Evolutionary conservation across 2,888 invertebrate species (phyloP).

Genomic region (Diachrysia chrysitis): DNA sequence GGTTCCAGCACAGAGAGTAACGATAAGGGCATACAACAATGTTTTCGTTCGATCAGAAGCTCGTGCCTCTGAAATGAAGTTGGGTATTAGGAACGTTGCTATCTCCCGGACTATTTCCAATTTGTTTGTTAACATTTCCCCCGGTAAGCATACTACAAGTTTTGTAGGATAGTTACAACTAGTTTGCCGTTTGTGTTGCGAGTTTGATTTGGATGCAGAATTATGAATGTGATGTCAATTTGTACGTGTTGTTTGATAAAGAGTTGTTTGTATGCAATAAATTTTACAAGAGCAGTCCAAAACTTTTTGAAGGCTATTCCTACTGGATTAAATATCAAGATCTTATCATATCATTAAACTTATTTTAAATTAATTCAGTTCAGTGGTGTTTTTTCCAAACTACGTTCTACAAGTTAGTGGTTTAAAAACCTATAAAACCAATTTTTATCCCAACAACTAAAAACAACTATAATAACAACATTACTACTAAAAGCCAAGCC

Average conservation of each 20-base stretch:
- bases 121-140: slow-evolving; percentile 81
- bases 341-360: too few relatives aligned
- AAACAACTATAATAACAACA: slow-evolving; percentile 16
- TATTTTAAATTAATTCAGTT: too few relatives aligned
- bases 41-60: slow-evolving; percentile 87
- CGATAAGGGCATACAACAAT: slow-evolving; percentile 74
- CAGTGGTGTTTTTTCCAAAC: too few relatives aligned
- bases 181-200: slow-evolving; percentile 29
- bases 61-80: slow-evolving; percentile 85
- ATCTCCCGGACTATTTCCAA: slow-evolving; percentile 80
- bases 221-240: slow-evolving; percentile 19
- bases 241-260: background rate
- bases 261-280: background rate
- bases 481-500: slow-evolving; percentile 23
- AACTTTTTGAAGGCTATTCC: too few relatives aligned
- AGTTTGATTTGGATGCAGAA: slow-evolving; percentile 20
- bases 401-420: too few relatives aligned
- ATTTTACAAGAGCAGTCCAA: too few relatives aligned
- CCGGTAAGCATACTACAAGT: slow-evolving; percentile 51
- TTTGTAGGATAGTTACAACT: slow-evolving; percentile 43
- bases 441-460: background rate
- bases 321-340: too few relatives aligned
- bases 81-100: slow-evolving; percentile 84
- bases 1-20: slow-evolving; percentile 48
- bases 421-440: too few relatives aligned